Evolutionary conservation across 1,140 invertebrate species (phyloP), one percentile per base, ranked within the genome.

Genomic region (Teleopsis dalmanni): DNA sequence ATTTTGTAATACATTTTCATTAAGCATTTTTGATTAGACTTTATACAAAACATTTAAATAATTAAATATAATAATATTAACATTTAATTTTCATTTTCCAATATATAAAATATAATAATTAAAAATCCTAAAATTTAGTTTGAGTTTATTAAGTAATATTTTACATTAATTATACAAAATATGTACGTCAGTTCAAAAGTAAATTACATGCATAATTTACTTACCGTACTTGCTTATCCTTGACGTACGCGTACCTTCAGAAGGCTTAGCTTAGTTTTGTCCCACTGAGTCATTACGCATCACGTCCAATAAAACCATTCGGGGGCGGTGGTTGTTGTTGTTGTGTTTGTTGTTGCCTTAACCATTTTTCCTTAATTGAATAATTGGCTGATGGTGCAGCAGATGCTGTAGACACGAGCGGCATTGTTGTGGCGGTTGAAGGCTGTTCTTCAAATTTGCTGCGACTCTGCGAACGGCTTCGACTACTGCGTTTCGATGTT

Each of bases 231-330:
- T n/a, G n/a, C n/a, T 50, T 18, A 37, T 48, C 16, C 41, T 43
- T 43, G 25, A 29, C 16, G 19, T 43, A 10, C n/a, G 10, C 26
- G 19, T 43, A 19, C 13, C n/a, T n/a, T 29, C 13, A 7, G 7
- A 29, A 7, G 13, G 27, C 41, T 29, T 3, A 9, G 41, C 26
- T 43, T n/a, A n/a, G 19, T 21, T 22, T 46, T 36, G 11, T 18
- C 16, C 10, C 9, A 1, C 16, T 35, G 29, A 26, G n/a, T n/a
- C 22, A 46, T 19, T 44, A 50, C 18, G 29, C 56, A 47, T 68
- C 65, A 44, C 62, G 57, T 19, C 65, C 65, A n/a, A 68, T 65
- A 51, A 67, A 67, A 48, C 65, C 65, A 44, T 68, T 68, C 4
- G 63, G 63, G 8, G 65, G 65, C 23, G 62, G 64, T 14, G 57